Conservation (phyloP, 2,113 vertebrate species). For the Aythya baeri region DNA sequence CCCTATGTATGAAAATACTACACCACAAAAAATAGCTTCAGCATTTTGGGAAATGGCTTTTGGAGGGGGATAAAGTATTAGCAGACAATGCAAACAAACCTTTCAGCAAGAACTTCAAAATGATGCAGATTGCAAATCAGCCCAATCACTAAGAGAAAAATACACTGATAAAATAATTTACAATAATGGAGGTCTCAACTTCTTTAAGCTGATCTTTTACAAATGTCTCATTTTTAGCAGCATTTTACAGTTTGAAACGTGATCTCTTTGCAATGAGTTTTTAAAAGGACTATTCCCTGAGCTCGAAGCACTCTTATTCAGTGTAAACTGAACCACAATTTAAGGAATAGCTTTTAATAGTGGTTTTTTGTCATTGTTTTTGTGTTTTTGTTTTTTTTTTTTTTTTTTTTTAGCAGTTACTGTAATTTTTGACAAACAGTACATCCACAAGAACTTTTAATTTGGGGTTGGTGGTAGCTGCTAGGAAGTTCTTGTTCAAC, state of each 20-base stretch:
- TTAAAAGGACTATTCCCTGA: not conserved
- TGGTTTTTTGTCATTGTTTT: no score
- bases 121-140: not conserved
- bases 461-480: not conserved
- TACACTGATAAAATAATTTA: not conserved
- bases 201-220: not conserved
- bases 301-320: not conserved
- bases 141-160: not conserved
- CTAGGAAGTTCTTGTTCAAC: not conserved
- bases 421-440: not conserved
- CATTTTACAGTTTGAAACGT: not conserved
- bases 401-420: no score
- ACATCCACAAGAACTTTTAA: not conserved
- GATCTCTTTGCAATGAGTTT: not conserved
- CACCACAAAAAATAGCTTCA: not conserved
- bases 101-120: constrained; percentile 11
- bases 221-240: not conserved
- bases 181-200: not conserved
- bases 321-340: not conserved
- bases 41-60: not conserved
- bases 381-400: no score
- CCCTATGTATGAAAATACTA: not conserved
- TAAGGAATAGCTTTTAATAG: not conserved
- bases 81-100: not conserved
- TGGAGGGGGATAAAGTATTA: not conserved